Base-by-base conservation (phyloP, 1,140 invertebrate species). In the Brachionus koreanus region DNA sequence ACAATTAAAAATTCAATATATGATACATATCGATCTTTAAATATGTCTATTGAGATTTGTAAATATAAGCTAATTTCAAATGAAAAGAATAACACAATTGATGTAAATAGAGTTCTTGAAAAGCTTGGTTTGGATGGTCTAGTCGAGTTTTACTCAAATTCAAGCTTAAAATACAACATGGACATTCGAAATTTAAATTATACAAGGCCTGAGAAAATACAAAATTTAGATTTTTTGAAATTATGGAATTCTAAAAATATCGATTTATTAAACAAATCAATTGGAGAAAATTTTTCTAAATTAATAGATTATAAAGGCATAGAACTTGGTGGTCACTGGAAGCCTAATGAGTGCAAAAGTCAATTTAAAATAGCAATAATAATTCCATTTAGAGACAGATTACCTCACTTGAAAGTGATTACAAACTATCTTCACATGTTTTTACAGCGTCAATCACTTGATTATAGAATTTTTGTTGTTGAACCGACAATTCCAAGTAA, bases 321-420 rank as follows among this genome's bases (percentile, higher is more conserved):
- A 13, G 35, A 82, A 43, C 57, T 67, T 43, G 79, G 82, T 7
- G 86, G 86, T 10, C 84, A 79, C 52, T 86, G 52, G 77, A 84
- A 81, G 19, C 87, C 86, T 5, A 29, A 29, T 5, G 33, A 83
- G 2, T 87, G 87, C 65, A 35, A 85, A 42, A 83, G 86, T 19
- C 81, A 84, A 16, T 83, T 86, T 76, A 84, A 85, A 12, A 84
- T 86, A 29, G 86, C 86, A 19, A 83, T 88, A 46, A 85, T 88
- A 52, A 85, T 88, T 43, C 87, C 87, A 3, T 88, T 39, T 46
- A 37, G 87, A 52, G 85, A 87, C 84, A 79, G 87, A 10, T 25
- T 92, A 82, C 88, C 90, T 52, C 86, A 88, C 81, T 83, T 88
- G 5, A 84, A 84, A 76, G 84, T 86, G 13, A 82, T 88, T 19